These are phyloP conservation scores for Eupithecia abbreviata DNA, from an alignment of 2,888 invertebrate species.

Conservation along the genomic window DNA sequence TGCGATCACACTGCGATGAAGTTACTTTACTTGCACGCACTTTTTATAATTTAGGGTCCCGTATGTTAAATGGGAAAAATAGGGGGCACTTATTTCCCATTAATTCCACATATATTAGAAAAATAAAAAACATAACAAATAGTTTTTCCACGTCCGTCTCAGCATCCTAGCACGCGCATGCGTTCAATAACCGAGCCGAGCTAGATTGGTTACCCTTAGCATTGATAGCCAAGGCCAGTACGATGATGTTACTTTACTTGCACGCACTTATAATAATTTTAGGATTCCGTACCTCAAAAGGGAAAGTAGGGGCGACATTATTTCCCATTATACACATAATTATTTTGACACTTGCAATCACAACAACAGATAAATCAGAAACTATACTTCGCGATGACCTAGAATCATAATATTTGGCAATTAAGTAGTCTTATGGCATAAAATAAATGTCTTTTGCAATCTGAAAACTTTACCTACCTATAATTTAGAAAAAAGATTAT, in stretches of 20 bases:
- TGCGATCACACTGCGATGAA: background rate
- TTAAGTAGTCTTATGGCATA: background rate
- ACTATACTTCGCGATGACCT: too few relatives aligned
- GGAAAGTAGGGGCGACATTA: too few relatives aligned
- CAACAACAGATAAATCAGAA: too few relatives aligned
- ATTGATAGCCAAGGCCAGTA: background rate
- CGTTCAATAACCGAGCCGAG: slow-evolving; percentile 9
- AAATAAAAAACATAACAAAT: background rate
- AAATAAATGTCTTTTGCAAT: background rate
- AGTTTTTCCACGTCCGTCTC: background rate
- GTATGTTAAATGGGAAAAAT: too few relatives aligned
- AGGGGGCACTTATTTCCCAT: too few relatives aligned
- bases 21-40: background rate
- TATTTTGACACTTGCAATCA: background rate
- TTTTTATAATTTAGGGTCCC: too few relatives aligned
- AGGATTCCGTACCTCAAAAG: background rate
- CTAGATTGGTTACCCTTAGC: slow-evolving; percentile 4
- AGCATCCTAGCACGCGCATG: slow-evolving; percentile 3
- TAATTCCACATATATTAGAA: too few relatives aligned
- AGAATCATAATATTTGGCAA: too few relatives aligned
- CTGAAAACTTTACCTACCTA: too few relatives aligned
- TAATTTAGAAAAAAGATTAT: too few relatives aligned
- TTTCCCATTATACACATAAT: too few relatives aligned
- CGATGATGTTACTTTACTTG: background rate
- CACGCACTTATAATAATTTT: background rate